Evolutionary conservation across 2,888 invertebrate species (phyloP).

Genomic region (Temnothorax unifasciatus): DNA sequence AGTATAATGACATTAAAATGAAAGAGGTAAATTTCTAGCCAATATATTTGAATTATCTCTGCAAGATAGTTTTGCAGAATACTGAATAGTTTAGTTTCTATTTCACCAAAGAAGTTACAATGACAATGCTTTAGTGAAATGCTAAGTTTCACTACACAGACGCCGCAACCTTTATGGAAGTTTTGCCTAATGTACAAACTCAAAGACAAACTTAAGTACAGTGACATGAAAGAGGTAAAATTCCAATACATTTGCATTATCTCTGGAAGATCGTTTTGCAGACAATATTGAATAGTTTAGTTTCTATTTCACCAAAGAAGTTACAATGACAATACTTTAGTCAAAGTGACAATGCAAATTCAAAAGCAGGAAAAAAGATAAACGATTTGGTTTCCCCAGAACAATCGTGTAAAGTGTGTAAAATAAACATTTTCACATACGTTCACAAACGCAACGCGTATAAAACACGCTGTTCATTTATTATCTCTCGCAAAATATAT

Average conservation of each 20-base stretch:
- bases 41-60: background rate
- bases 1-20: background rate
- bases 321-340: background rate
- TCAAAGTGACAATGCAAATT: background rate
- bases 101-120: background rate
- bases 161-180: background rate
- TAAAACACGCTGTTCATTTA: slow-evolving; percentile 36
- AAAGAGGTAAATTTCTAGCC: background rate
- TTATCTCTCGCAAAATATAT: slow-evolving; percentile 40
- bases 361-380: slow-evolving; percentile 8
- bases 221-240: background rate
- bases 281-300: background rate
- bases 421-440: slow-evolving; percentile 33
- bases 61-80: background rate
- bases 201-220: background rate
- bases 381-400: slow-evolving; percentile 9
- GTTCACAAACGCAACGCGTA: background rate
- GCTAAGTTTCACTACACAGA: background rate
- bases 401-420: slow-evolving; percentile 35
- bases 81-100: background rate
- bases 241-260: background rate
- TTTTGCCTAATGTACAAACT: background rate
- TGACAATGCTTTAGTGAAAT: background rate
- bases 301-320: background rate
- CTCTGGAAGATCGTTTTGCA: background rate